Evolutionary conservation across 2,797 vertebrate species (phyloP).

Genomic region (Aplochiton taeniatus): DNA sequence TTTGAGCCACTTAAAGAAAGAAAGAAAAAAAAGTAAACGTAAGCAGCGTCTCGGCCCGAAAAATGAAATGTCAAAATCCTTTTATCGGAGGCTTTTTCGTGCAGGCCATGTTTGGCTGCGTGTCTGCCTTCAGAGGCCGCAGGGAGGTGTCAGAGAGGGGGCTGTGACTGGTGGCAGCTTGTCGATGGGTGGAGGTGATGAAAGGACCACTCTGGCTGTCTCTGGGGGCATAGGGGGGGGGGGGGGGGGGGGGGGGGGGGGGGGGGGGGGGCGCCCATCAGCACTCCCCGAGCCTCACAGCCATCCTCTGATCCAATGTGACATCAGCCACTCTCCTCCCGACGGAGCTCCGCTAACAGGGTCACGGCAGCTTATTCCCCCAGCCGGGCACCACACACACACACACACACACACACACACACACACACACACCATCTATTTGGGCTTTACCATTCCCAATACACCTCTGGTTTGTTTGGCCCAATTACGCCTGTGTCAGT

Average conservation of each 20-base stretch:
- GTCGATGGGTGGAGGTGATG: slow-evolving; percentile 46
- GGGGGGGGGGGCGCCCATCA: slow-evolving; percentile 27
- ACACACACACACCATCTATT: slow-evolving; percentile 39
- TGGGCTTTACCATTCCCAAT: slow-evolving; percentile 63
- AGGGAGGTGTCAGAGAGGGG: slow-evolving; percentile 28
- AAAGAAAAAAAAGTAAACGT: no score
- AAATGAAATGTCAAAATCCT: no score
- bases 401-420: slow-evolving; percentile 3
- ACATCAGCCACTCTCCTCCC: slow-evolving; percentile 72
- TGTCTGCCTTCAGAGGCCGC: not conserved
- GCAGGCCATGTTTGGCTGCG: not conserved
- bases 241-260: slow-evolving; percentile 23
- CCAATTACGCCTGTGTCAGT: slow-evolving; percentile 87
- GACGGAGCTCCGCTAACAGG: slow-evolving; percentile 68
- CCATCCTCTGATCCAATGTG: slow-evolving; percentile 76
- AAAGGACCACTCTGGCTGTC: slow-evolving; percentile 50
- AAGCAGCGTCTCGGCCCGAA: no score
- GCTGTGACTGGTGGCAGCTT: slow-evolving; percentile 31
- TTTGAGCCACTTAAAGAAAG: no score
- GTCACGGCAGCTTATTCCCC: slow-evolving; percentile 47
- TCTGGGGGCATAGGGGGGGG: slow-evolving; percentile 34
- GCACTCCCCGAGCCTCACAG: slow-evolving; percentile 54
- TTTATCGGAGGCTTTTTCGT: not conserved
- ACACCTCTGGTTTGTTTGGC: slow-evolving; percentile 77
- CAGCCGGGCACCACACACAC: slow-evolving; percentile 23